Conservation (phyloP, 2,113 vertebrate species). For the Scophthalmus maximus region DNA sequence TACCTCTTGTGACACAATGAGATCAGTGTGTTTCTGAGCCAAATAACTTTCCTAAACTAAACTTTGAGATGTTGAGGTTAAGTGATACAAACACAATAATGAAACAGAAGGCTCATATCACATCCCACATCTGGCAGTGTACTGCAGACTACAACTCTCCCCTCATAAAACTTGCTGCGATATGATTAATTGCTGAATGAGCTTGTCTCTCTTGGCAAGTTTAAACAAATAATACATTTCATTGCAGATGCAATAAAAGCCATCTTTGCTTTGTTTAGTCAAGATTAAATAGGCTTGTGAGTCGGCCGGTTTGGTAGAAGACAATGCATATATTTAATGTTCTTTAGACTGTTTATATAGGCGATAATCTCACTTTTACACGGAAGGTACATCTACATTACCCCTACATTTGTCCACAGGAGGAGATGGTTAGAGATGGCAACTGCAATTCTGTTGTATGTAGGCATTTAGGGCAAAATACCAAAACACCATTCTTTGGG, state of each 20-base stretch:
- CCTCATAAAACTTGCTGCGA: slow-evolving; percentile 7
- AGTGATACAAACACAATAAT: slow-evolving; percentile 35
- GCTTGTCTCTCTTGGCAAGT: slow-evolving; percentile 29
- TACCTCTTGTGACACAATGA: background rate
- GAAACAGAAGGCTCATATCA: slow-evolving; percentile 7
- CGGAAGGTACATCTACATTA: background rate
- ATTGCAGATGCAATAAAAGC: slow-evolving; percentile 29
- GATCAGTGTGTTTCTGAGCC: background rate
- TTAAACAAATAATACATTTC: slow-evolving; percentile 30
- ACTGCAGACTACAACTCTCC: background rate
- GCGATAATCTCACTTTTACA: background rate
- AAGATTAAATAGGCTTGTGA: slow-evolving; percentile 15
- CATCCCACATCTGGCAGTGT: slow-evolving; percentile 11
- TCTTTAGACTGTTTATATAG: background rate
- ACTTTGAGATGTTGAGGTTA: slow-evolving; percentile 18
- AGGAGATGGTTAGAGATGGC: no score
- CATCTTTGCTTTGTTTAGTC: slow-evolving; percentile 29
- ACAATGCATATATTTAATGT: background rate
- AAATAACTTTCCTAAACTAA: background rate
- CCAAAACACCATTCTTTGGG: no score
- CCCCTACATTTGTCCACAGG: no score
- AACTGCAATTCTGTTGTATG: no score
- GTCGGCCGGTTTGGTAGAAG: background rate
- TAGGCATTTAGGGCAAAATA: no score
- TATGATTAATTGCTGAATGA: slow-evolving; percentile 33